Percentiles rank a stretch among this genome's conserved stretches.
Evolutionary conservation across 2,797 vertebrate genomes (phyloP).

Genomic region (Urosaurus nigricauda): DNA sequence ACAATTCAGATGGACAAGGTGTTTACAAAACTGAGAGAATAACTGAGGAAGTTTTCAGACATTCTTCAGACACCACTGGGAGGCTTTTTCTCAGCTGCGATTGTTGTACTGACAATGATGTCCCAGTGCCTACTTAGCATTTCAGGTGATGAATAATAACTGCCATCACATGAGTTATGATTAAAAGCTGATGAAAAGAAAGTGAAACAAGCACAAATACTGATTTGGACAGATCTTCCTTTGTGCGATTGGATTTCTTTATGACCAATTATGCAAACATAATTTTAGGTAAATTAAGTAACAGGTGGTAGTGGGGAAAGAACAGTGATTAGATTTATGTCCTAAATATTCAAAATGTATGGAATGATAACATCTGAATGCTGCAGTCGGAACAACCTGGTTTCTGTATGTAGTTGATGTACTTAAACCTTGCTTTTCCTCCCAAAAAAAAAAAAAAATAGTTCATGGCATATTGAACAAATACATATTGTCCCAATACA

Average conservation of each 20-base stretch:
- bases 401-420: no score
- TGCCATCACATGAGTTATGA: slow-evolving; percentile 19
- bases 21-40: background rate
- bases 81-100: background rate
- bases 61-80: background rate
- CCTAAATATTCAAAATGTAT: background rate
- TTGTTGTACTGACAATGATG: background rate
- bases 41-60: slow-evolving; percentile 31
- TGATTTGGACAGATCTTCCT: background rate
- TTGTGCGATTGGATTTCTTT: background rate
- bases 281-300: background rate
- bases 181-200: background rate
- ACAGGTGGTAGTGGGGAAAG: background rate
- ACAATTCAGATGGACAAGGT: background rate
- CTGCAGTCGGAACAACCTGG: background rate
- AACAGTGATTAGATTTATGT: background rate
- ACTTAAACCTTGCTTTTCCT: no score
- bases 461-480: no score
- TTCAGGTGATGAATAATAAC: slow-evolving; percentile 31
- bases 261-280: background rate
- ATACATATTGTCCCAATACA: no score
- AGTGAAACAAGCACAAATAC: background rate
- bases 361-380: background rate
- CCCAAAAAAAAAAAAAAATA: no score
- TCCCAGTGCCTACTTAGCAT: slow-evolving; percentile 55